Conservation (phyloP, 2,888 invertebrate genomes). For the Pterostichus madidus region DNA sequence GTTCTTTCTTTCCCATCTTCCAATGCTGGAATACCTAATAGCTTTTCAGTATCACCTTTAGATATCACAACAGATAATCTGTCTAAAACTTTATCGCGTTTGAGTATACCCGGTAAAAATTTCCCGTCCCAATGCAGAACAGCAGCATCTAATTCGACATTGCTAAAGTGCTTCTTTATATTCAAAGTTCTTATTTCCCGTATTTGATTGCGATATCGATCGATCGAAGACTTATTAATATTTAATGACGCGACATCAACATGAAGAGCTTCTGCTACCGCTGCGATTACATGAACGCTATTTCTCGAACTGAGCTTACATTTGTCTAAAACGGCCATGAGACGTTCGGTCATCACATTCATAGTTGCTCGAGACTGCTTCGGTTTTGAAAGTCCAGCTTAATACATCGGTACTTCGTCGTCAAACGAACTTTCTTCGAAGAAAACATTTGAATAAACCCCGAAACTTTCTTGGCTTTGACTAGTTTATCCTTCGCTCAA, state of each 20-base stretch:
- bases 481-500: too few relatives aligned
- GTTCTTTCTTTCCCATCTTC: too few relatives aligned
- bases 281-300: slow-evolving; percentile 39
- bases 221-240: slow-evolving; percentile 55
- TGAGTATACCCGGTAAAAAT: background rate
- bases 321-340: slow-evolving; percentile 48
- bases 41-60: too few relatives aligned
- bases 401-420: background rate
- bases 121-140: slow-evolving; percentile 65
- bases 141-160: slow-evolving; percentile 8
- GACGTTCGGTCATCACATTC: slow-evolving; percentile 41
- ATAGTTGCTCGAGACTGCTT: slow-evolving; percentile 23
- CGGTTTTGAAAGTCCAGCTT: slow-evolving; percentile 29
- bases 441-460: too few relatives aligned
- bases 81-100: slow-evolving; percentile 9
- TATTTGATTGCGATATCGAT: slow-evolving; percentile 25
- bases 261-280: slow-evolving; percentile 22
- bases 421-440: background rate
- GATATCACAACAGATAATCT: too few relatives aligned
- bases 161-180: slow-evolving; percentile 34
- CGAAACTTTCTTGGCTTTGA: too few relatives aligned
- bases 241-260: slow-evolving; percentile 13
- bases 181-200: slow-evolving; percentile 4
- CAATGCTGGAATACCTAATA: too few relatives aligned
- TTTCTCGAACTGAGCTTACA: slow-evolving; percentile 50